phyloP scores from a whole-genome alignment of 2,888 invertebrate genomes.

The Platycheirus rosarum region DNA sequence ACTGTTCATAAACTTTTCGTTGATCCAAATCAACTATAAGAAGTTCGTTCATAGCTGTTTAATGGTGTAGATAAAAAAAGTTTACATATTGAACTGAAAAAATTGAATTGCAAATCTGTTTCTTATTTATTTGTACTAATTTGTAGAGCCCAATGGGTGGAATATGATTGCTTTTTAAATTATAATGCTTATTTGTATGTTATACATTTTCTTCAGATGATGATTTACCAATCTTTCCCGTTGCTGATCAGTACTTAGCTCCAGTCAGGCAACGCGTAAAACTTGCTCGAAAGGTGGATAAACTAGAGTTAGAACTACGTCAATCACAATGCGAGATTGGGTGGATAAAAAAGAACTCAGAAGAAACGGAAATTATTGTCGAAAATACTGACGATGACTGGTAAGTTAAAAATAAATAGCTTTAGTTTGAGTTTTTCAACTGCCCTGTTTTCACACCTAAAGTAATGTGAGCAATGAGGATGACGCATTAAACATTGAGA shows the following conservation, averaged over 20 bases:
- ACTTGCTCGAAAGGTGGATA: conserved; percentile 91
- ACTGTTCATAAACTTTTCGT: too few relatives aligned
- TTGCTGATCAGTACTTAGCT: conserved; percentile 85
- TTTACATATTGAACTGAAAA: too few relatives aligned
- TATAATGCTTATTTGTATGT: too few relatives aligned
- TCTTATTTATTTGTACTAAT: too few relatives aligned
- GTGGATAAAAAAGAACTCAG: conserved; percentile 93
- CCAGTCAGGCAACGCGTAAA: conserved; percentile 88
- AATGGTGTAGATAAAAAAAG: too few relatives aligned
- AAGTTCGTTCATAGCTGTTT: too few relatives aligned
- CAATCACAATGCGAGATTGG: conserved; percentile 88
- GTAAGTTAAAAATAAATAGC: conserved; percentile 75
- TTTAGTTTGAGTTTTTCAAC: neutral
- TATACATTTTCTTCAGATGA: conserved; percentile 85
- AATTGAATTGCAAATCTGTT: too few relatives aligned
- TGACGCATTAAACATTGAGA: conserved; percentile 80
- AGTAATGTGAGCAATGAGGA: conserved; percentile 80
- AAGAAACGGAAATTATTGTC: conserved; percentile 95
- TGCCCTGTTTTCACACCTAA: neutral
- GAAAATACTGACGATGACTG: conserved; percentile 86
- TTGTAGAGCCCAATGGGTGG: too few relatives aligned
- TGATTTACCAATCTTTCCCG: conserved; percentile 93
- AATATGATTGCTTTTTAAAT: too few relatives aligned
- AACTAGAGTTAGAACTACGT: conserved; percentile 86
- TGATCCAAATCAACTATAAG: too few relatives aligned